Evolutionary conservation across 2,888 invertebrate species (phyloP).

Genomic region (Rotaria sp.): DNA sequence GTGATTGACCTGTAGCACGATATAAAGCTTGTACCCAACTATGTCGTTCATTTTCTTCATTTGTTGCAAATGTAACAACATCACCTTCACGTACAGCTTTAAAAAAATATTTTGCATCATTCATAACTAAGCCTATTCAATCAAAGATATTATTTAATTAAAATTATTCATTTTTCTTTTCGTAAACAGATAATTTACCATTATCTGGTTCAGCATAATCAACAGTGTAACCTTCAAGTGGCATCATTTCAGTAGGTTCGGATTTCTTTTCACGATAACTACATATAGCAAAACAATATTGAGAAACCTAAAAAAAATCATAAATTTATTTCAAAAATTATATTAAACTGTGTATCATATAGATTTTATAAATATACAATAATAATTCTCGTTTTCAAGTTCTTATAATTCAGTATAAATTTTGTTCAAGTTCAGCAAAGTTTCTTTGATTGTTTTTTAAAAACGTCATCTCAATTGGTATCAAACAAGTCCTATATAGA

Average conservation of each 20-base stretch:
- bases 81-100: slow-evolving; percentile 97
- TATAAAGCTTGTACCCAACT: slow-evolving; percentile 67
- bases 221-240: slow-evolving; percentile 95
- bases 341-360: too few relatives aligned
- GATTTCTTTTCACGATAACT: slow-evolving; percentile 98
- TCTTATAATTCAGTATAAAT: too few relatives aligned
- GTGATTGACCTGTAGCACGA: slow-evolving; percentile 96
- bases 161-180: background rate
- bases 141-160: background rate
- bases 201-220: slow-evolving; percentile 88
- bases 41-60: slow-evolving; percentile 62
- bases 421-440: too few relatives aligned
- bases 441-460: too few relatives aligned
- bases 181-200: slow-evolving; percentile 60
- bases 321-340: too few relatives aligned
- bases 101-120: slow-evolving; percentile 89
- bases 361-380: too few relatives aligned
- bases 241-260: slow-evolving; percentile 99
- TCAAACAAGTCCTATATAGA: too few relatives aligned
- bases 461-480: too few relatives aligned
- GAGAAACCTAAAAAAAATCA: slow-evolving; percentile 62
- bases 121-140: slow-evolving; percentile 58
- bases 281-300: slow-evolving; percentile 99
- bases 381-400: too few relatives aligned
- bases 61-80: slow-evolving; percentile 85